A percentile compares a stretch with the other conserved stretches of the same genome.
These are phyloP conservation scores for Melipona beecheii DNA, from an alignment of 2,888 invertebrate species.

Conservation along the genomic window DNA sequence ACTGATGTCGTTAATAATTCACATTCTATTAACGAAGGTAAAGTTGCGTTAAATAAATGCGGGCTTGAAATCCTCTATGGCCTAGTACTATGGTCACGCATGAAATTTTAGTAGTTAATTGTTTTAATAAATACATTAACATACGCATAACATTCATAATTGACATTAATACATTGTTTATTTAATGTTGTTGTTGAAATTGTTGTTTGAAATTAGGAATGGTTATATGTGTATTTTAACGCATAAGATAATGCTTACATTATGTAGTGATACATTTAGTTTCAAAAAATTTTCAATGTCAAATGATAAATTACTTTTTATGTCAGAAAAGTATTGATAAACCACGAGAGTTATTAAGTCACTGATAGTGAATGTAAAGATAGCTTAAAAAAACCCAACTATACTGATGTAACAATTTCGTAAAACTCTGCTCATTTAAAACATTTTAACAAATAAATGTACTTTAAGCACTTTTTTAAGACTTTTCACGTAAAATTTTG, in stretches of 20 bases:
- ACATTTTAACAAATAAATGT: no score
- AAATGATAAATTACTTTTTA: background rate
- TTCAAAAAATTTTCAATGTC: background rate
- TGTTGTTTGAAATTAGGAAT: no score
- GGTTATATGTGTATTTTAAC: background rate
- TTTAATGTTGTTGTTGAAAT: no score
- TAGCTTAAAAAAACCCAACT: no score
- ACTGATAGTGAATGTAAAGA: background rate
- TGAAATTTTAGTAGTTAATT: background rate
- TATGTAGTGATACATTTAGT: background rate
- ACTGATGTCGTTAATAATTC: conserved; percentile 15
- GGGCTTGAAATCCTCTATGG: background rate
- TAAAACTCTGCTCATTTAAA: no score
- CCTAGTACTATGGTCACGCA: background rate
- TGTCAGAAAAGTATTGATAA: background rate
- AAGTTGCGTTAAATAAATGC: background rate
- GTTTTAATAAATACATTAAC: background rate
- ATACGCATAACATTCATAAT: background rate
- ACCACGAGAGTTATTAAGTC: background rate
- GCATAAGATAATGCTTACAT: background rate
- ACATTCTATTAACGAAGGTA: conserved; percentile 28
- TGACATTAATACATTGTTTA: no score
- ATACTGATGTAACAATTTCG: no score
- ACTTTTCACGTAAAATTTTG: no score
- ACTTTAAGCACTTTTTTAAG: no score